Percentiles rank a stretch among this genome's conserved stretches.
Evolutionary conservation across 2,888 invertebrate species (phyloP).

Genomic region (Didymodactylos carnosus): DNA sequence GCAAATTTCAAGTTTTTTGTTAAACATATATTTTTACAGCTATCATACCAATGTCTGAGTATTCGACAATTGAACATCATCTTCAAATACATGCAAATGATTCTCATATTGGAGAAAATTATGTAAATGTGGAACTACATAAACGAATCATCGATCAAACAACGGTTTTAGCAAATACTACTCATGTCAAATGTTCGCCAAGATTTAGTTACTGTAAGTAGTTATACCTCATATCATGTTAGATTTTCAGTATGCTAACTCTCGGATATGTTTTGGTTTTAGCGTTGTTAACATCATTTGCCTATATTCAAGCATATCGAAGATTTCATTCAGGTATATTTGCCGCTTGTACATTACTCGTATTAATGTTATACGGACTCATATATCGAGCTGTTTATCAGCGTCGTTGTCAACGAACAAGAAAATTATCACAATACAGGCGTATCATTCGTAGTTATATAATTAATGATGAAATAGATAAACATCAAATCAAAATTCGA

Average conservation of each 20-base stretch:
- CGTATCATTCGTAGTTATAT: neutral
- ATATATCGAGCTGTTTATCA: neutral
- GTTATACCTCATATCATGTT: neutral
- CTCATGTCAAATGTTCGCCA: neutral
- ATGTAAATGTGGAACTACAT: neutral
- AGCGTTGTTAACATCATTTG: no score
- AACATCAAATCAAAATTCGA: no score
- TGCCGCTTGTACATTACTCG: neutral
- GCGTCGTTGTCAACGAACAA: neutral
- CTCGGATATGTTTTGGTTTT: no score
- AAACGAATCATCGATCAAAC: no score
- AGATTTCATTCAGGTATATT: neutral
- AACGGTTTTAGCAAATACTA: neutral
- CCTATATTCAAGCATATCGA: no score
- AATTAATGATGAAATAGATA: neutral
- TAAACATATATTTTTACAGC: neutral
- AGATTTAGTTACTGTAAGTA: neutral
- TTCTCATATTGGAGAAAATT: neutral
- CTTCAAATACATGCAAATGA: neutral
- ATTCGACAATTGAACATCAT: neutral
- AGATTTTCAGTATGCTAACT: no score
- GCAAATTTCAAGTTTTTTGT: no score
- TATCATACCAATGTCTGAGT: neutral
- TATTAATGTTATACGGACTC: neutral
- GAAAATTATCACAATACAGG: neutral